Percentiles rank a stretch among this genome's conserved stretches.
Conservation (phyloP, 1,140 invertebrate species). For the Arion vulgaris region DNA sequence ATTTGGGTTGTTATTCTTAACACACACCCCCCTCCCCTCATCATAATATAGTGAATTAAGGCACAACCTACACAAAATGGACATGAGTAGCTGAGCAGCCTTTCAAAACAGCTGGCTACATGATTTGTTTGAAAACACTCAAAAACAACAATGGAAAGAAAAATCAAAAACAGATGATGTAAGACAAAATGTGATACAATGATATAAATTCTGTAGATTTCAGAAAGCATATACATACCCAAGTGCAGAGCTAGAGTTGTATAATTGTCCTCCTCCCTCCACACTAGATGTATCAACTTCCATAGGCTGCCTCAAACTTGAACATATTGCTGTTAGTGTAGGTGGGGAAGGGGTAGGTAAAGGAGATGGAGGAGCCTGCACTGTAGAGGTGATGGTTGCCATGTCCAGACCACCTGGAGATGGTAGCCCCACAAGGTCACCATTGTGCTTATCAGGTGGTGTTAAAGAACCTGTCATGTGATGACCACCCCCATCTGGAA, state of each 20-base stretch:
- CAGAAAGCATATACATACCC: too few relatives aligned
- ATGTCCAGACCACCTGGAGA: slow-evolving; percentile 72
- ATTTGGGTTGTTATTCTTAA: too few relatives aligned
- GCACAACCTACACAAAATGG: too few relatives aligned
- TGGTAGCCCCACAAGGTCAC: slow-evolving; percentile 70
- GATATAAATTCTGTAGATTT: too few relatives aligned
- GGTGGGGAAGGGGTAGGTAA: slow-evolving; percentile 77
- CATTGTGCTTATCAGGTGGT: slow-evolving; percentile 75
- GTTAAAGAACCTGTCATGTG: slow-evolving; percentile 63
- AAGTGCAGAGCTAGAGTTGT: neutral
- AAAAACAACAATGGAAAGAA: too few relatives aligned
- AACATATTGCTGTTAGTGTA: slow-evolving; percentile 45
- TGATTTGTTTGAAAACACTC: too few relatives aligned
- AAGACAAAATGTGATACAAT: too few relatives aligned
- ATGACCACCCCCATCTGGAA: slow-evolving; percentile 49
- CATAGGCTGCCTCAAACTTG: slow-evolving; percentile 9
- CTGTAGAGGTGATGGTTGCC: slow-evolving; percentile 76
- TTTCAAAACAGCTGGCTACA: too few relatives aligned
- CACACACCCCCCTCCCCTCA: too few relatives aligned
- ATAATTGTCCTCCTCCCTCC: neutral
- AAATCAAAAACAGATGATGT: too few relatives aligned
- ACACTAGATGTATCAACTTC: slow-evolving; percentile 26
- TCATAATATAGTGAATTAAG: too few relatives aligned
- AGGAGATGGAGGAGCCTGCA: slow-evolving; percentile 84
- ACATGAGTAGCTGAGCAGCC: too few relatives aligned